phyloP scores from a whole-genome alignment of 2,888 invertebrate genomes.

The Coelopa pilipes region DNA sequence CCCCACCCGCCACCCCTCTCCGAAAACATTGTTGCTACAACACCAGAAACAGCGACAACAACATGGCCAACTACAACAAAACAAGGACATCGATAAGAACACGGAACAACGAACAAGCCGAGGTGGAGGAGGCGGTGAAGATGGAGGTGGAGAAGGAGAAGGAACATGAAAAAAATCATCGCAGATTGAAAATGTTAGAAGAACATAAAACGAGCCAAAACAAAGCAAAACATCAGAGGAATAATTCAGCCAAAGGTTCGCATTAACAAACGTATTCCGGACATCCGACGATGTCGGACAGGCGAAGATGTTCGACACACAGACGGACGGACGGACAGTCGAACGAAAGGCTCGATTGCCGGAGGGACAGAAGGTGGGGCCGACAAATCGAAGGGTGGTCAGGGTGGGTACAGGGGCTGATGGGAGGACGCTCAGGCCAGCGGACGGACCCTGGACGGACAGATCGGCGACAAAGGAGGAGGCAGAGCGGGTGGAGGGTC shows the following conservation, averaged over 20 bases:
- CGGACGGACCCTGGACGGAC: no score
- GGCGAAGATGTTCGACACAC: neutral
- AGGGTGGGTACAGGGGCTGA: no score
- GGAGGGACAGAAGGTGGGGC: no score
- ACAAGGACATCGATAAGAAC: neutral
- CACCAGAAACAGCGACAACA: neutral
- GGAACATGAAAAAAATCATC: constrained; percentile 28
- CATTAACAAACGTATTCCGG: constrained; percentile 30
- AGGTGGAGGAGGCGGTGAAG: neutral
- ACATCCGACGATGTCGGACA: no score
- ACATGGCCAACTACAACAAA: neutral
- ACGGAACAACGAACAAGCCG: neutral
- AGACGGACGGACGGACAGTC: no score
- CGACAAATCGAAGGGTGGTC: no score
- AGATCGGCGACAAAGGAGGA: no score
- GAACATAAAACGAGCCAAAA: constrained; percentile 39
- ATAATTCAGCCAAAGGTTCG: constrained; percentile 33
- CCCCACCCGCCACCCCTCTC: neutral
- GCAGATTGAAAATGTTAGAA: constrained; percentile 34
- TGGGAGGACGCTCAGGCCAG: no score
- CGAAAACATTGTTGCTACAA: neutral
- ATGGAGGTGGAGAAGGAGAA: neutral
- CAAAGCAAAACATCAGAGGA: constrained; percentile 21
- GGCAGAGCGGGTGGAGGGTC: neutral
- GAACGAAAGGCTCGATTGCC: no score